Conservation (phyloP, 2,113 vertebrate species). For the Lontra canadensis region DNA sequence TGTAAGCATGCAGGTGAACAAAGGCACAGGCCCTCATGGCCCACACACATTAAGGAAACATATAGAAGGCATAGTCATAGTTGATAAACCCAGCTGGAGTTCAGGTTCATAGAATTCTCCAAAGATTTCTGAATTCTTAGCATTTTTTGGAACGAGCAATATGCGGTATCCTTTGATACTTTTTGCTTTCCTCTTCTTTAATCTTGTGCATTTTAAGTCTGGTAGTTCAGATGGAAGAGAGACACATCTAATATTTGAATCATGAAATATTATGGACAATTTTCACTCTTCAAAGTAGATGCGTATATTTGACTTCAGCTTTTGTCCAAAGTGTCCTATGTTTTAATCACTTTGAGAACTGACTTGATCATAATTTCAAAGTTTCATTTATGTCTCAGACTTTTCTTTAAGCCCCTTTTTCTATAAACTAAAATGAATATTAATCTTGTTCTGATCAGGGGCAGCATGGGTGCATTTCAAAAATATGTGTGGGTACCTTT, state of each 20-base stretch:
- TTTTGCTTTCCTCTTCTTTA: neutral
- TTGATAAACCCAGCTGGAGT: neutral
- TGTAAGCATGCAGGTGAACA: neutral
- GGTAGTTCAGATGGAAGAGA: neutral
- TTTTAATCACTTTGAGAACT: conserved; percentile 46
- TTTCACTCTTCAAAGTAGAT: neutral
- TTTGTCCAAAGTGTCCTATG: neutral
- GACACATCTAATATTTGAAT: neutral
- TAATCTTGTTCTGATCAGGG: neutral
- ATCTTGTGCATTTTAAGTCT: neutral
- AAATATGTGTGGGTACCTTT: neutral
- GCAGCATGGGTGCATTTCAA: neutral
- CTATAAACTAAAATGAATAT: neutral
- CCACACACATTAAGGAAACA: neutral
- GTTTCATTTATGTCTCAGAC: neutral
- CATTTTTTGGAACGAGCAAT: neutral
- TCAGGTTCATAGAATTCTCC: neutral
- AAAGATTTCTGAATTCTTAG: conserved; percentile 36
- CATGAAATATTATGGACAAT: neutral
- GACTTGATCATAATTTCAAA: conserved; percentile 22
- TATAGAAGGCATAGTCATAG: neutral
- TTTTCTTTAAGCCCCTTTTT: neutral
- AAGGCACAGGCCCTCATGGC: neutral
- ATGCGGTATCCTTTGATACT: neutral
- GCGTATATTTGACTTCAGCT: neutral